Conservation (phyloP, 2,113 vertebrate species). For the Rhodinocichla rosea region DNA sequence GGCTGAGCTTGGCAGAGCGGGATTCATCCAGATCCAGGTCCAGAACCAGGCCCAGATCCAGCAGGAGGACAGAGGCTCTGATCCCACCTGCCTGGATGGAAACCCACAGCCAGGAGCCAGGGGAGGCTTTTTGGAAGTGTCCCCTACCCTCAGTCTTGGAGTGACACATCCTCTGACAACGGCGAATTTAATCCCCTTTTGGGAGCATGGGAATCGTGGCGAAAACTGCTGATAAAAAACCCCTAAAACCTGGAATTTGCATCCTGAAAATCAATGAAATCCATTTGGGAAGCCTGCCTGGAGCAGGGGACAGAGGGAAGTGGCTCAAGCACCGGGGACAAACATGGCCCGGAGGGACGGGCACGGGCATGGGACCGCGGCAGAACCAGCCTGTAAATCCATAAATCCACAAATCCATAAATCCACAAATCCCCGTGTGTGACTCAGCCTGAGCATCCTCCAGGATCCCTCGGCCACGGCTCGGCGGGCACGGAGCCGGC, state of each 20-base stretch:
- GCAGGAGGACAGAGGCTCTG: neutral
- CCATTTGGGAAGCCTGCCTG: neutral
- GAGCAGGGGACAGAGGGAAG: neutral
- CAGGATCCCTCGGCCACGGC: neutral
- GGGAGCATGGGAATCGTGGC: fast-evolving
- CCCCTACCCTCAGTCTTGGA: neutral
- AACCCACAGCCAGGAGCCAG: neutral
- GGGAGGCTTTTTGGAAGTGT: neutral
- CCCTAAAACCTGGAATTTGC: neutral
- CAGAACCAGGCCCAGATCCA: neutral
- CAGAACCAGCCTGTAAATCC: neutral
- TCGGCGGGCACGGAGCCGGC: neutral
- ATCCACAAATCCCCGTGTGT: neutral
- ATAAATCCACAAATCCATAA: neutral
- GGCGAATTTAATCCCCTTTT: neutral
- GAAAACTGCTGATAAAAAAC: neutral
- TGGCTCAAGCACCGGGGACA: fast-evolving
- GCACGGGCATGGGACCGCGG: too few relatives aligned
- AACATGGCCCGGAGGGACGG: neutral
- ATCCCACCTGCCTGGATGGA: neutral
- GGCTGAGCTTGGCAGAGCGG: neutral
- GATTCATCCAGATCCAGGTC: neutral
- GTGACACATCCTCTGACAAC: neutral
- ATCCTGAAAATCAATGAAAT: neutral
- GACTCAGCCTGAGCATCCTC: neutral